Evolutionary conservation across 1,140 invertebrate genomes (phyloP), one percentile per base, ranked within the genome.

Genomic region (Caenorhabditis latens): DNA sequence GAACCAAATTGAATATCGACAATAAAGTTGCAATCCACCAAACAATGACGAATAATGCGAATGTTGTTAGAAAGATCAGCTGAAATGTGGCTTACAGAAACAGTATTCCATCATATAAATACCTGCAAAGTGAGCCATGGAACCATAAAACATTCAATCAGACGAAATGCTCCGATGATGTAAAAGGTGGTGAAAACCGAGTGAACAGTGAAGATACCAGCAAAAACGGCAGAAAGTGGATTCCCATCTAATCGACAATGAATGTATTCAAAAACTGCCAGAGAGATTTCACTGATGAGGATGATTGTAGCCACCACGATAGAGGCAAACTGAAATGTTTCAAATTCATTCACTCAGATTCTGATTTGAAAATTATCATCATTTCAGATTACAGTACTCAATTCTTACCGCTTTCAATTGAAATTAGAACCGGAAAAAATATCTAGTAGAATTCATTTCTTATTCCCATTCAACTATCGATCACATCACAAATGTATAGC

Each of bases 1-100:
- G 43, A 50, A 79, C 46, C 11, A 79, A 50, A 79, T 79, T 79
- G 71, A 79, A 79, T 50, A 79, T 50, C 0, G 71, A 79, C 24
- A 79, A 50, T n/a, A 79, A 42, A 2, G 71, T 79, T 4, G 71
- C 71, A 79, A 79, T 79, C 71, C 71, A 79, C 71, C 71, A 79
- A 14, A 79, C 71, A 24, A 79, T 53, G 13, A 79, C 71, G 13
- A 79, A 79, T 24, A 79, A 24, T 24, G 46, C n/a, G 40, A 79
- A 79, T 79, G 71, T 79, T 50, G 71, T 79, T 19, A 79, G 40
- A 11, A 79, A 79, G 9, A 79, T 79, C 19, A 79, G 19, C 71
- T 79, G 71, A 24, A 79, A 50, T 46, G 40, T 11, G 1, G 6
- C 3, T 13, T 21, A 32, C 21, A 63, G 40, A 63, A 32, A 32